Conservation (phyloP, 2,113 vertebrate species). For the Bujurquina vittata region DNA sequence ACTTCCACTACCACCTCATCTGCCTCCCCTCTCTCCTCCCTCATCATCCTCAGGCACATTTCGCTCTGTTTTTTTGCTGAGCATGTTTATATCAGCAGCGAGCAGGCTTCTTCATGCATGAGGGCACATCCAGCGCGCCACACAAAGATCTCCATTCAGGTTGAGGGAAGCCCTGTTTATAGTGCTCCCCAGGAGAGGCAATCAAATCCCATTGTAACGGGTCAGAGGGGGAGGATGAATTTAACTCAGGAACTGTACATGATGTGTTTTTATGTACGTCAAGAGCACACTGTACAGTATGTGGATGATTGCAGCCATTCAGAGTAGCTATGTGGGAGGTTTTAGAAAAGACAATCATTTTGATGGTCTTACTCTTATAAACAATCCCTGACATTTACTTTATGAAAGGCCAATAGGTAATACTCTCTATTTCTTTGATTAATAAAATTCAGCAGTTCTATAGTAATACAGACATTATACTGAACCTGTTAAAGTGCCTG, state of each 20-base stretch:
- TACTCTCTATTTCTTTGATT: background rate
- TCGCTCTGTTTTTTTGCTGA: slow-evolving; percentile 33
- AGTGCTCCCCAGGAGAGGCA: slow-evolving; percentile 42
- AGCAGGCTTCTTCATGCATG: slow-evolving; percentile 65
- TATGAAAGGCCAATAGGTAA: background rate
- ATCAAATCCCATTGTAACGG: slow-evolving; percentile 51
- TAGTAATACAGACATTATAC: background rate
- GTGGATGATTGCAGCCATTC: slow-evolving; percentile 16
- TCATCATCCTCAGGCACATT: slow-evolving; percentile 25
- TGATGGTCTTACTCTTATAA: slow-evolving; percentile 25
- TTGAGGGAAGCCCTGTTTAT: slow-evolving; percentile 60
- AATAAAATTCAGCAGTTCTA: background rate
- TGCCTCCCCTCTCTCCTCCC: background rate
- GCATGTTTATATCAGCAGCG: slow-evolving; percentile 57
- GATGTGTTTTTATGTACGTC: slow-evolving; percentile 35
- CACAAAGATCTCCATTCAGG: slow-evolving; percentile 54
- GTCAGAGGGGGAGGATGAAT: slow-evolving; percentile 42
- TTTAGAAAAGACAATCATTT: slow-evolving; percentile 14
- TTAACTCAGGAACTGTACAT: slow-evolving; percentile 19
- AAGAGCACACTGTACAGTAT: slow-evolving; percentile 15
- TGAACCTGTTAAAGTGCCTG: background rate
- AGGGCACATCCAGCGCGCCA: slow-evolving; percentile 40
- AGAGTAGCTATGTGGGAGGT: slow-evolving; percentile 9
- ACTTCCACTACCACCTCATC: background rate
- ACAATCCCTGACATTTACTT: background rate